Conservation (phyloP, 2,797 vertebrate species). For the Phrynocephalus vlangalii region DNA sequence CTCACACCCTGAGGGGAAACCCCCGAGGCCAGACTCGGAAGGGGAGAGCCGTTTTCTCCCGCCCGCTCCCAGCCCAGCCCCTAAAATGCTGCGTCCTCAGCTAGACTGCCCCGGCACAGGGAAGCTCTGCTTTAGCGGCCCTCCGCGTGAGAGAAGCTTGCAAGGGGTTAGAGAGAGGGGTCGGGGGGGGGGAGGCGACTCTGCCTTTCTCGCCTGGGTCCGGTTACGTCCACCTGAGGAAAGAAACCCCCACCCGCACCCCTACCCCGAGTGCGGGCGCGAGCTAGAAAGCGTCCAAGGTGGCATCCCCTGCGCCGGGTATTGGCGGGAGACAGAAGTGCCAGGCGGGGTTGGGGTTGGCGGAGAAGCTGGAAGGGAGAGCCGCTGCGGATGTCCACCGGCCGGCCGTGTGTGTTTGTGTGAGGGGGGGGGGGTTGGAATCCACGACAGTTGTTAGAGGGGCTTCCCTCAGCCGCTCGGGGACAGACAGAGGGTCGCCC, state of each 20-base stretch:
- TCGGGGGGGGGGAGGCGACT: no score
- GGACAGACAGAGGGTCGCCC: not conserved
- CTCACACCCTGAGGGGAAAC: no score
- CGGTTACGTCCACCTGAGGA: not conserved
- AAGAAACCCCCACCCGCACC: no score
- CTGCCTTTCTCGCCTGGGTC: no score
- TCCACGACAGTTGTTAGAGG: not conserved
- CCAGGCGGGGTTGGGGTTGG: not conserved
- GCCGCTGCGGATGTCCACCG: slow-evolving; percentile 4
- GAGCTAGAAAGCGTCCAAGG: no score
- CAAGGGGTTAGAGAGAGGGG: no score
- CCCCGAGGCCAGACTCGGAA: no score
- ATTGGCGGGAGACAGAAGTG: not conserved
- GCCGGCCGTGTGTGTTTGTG: not conserved
- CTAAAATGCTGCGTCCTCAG: not conserved
- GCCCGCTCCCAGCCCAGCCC: no score
- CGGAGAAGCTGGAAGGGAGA: not conserved
- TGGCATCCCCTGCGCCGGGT: not conserved
- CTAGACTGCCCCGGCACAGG: not conserved
- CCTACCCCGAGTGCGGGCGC: no score
- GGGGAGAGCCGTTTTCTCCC: no score
- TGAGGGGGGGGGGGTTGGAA: not conserved
- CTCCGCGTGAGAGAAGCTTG: no score
- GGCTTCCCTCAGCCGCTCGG: not conserved
- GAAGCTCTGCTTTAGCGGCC: not conserved